Percentiles rank a stretch among this genome's conserved stretches.
phyloP scores from a whole-genome alignment of 2,888 invertebrate genomes.

The Ganaspis brasiliensis region DNA sequence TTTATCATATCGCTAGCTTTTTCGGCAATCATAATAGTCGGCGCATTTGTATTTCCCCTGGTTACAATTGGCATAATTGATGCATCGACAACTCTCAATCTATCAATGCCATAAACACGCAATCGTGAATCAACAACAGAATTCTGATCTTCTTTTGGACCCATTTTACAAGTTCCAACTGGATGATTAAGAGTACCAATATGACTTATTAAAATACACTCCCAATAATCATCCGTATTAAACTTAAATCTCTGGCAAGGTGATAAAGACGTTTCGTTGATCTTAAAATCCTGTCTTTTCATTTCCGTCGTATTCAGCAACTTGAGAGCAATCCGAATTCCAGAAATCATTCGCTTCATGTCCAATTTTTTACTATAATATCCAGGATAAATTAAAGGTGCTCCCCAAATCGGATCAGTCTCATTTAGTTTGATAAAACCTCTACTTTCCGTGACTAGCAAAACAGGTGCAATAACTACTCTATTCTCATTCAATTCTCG shows the following conservation, averaged over 20 bases:
- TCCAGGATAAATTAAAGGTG: no score
- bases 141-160: conserved; percentile 79
- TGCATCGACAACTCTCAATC: no score
- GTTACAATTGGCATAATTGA: conserved; percentile 86
- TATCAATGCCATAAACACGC: no score
- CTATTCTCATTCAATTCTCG: no score
- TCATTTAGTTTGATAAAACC: no score
- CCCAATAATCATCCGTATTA: no score
- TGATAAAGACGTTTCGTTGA: background rate
- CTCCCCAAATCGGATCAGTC: conserved; percentile 58
- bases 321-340: background rate
- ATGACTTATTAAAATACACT: conserved; percentile 82
- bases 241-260: conserved; percentile 43
- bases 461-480: conserved; percentile 51
- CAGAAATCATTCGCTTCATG: background rate
- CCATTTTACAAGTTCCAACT: conserved; percentile 85
- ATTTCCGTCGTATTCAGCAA: background rate
- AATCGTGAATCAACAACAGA: conserved; percentile 84
- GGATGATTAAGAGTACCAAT: conserved; percentile 84
- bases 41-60: conserved; percentile 82
- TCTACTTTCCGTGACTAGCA: conserved; percentile 56
- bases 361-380: background rate
- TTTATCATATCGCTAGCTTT: no score
- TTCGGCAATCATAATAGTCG: no score
- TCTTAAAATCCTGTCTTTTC: background rate